Evolutionary conservation across 2,797 vertebrate species (phyloP).

Genomic region (Phrynocephalus forsythii): DNA sequence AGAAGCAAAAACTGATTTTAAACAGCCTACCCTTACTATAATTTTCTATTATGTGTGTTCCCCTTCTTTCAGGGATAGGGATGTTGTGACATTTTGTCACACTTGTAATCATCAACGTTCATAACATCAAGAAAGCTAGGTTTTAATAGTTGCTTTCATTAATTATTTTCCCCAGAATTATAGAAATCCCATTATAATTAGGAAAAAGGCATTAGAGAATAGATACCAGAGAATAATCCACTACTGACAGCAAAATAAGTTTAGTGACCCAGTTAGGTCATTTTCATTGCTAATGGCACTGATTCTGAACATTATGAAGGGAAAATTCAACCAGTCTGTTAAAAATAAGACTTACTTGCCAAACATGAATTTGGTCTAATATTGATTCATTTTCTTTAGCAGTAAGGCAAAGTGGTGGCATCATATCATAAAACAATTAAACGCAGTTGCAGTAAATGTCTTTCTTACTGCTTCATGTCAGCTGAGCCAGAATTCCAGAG

Average conservation of each 20-base stretch:
- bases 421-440: slow-evolving; percentile 30
- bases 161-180: background rate
- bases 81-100: slow-evolving; percentile 9
- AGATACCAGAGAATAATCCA: background rate
- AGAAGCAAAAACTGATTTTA: background rate
- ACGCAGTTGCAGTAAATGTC: slow-evolving; percentile 28
- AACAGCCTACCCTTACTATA: background rate
- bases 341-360: background rate
- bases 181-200: slow-evolving; percentile 34
- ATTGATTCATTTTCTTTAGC: slow-evolving; percentile 26
- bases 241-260: background rate
- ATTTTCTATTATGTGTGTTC: background rate
- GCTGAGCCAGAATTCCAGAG: slow-evolving; percentile 46
- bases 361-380: background rate
- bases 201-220: background rate
- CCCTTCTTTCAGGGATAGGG: background rate
- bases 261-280: slow-evolving; percentile 9
- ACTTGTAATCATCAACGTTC: slow-evolving; percentile 16
- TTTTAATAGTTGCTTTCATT: slow-evolving; percentile 27
- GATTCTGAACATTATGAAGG: slow-evolving; percentile 2
- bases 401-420: slow-evolving; percentile 18
- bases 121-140: slow-evolving; percentile 13
- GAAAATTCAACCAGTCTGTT: slow-evolving; percentile 5
- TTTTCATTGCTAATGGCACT: slow-evolving; percentile 6
- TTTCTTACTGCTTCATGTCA: slow-evolving; percentile 55